Conservation (phyloP, 2,888 invertebrate genomes). For the Pachydiplax longipennis region DNA sequence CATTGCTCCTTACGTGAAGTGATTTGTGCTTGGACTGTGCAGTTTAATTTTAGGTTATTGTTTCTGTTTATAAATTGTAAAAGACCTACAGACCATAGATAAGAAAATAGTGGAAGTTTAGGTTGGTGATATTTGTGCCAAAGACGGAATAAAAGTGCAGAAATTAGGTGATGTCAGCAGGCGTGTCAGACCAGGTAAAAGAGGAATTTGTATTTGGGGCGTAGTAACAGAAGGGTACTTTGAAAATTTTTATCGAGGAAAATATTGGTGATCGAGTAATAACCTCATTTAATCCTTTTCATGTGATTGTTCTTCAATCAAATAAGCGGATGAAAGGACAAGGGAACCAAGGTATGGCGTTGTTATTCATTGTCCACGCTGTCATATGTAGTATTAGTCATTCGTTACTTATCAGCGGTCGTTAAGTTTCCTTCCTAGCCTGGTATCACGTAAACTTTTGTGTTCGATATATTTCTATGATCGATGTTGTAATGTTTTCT, state of each 20-base stretch:
- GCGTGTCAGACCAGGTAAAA: conserved; percentile 88
- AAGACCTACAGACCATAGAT: conserved; percentile 47
- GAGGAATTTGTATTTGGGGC: conserved; percentile 58
- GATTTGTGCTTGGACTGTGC: conserved; percentile 50
- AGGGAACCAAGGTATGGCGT: conserved; percentile 77
- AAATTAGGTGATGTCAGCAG: conserved; percentile 76
- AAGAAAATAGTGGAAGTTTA: conserved; percentile 48
- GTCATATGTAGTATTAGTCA: conserved; percentile 45
- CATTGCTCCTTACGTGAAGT: conserved; percentile 51
- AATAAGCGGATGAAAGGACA: conserved; percentile 85
- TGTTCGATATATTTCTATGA: not conserved
- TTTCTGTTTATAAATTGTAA: conserved; percentile 48
- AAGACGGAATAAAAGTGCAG: conserved; percentile 50
- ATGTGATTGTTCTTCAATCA: conserved; percentile 50
- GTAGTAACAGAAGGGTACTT: conserved; percentile 52
- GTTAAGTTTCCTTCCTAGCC: not conserved
- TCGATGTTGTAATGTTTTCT: not conserved
- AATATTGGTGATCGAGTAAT: conserved; percentile 54
- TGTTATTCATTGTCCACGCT: conserved; percentile 40
- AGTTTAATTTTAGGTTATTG: conserved; percentile 51
- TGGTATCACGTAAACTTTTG: not conserved
- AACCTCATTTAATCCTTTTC: conserved; percentile 54
- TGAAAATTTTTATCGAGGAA: conserved; percentile 53
- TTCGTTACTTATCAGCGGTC: not conserved
- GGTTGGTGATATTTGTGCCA: conserved; percentile 49